A percentile compares a stretch with the other conserved stretches of the same genome.
Conservation (phyloP, 92 coral and sea anemone genomes). For the Galaxea fascicularis region DNA sequence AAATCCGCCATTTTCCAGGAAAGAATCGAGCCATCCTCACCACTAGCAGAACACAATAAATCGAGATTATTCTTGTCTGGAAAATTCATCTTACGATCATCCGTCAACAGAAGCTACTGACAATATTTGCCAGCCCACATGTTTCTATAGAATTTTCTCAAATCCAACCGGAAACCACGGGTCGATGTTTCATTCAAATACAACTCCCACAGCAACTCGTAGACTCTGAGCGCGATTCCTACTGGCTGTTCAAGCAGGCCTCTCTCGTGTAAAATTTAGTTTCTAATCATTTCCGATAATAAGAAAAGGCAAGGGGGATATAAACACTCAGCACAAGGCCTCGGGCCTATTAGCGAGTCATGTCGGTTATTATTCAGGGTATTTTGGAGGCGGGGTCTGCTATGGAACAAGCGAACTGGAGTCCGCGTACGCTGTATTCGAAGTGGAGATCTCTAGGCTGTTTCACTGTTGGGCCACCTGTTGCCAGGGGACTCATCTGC, state of each 20-base stretch:
- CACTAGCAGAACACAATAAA: constrained; percentile 31
- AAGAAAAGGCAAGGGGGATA: constrained; percentile 52
- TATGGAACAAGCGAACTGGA: constrained; percentile 52
- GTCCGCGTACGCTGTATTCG: constrained; percentile 19
- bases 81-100: constrained; percentile 53
- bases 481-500: constrained; percentile 94
- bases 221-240: constrained; percentile 54
- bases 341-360: constrained; percentile 42
- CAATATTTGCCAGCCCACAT: constrained; percentile 77
- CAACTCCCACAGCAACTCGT: constrained; percentile 75
- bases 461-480: constrained; percentile 83
- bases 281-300: constrained; percentile 80
- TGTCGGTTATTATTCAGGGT: constrained; percentile 51
- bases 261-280: constrained; percentile 63
- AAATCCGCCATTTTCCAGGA: constrained; percentile 54
- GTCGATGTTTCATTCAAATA: constrained; percentile 84
- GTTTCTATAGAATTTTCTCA: constrained; percentile 63
- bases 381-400: constrained; percentile 61
- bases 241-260: constrained; percentile 69
- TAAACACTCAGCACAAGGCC: constrained; percentile 21
- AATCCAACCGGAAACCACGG: constrained; percentile 87
- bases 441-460: constrained; percentile 54
- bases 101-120: constrained; percentile 58
- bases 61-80: constrained; percentile 33
- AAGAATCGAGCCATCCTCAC: constrained; percentile 30